Evolutionary conservation across 2,888 invertebrate species (phyloP).

Genomic region (Craniophora ligustri): DNA sequence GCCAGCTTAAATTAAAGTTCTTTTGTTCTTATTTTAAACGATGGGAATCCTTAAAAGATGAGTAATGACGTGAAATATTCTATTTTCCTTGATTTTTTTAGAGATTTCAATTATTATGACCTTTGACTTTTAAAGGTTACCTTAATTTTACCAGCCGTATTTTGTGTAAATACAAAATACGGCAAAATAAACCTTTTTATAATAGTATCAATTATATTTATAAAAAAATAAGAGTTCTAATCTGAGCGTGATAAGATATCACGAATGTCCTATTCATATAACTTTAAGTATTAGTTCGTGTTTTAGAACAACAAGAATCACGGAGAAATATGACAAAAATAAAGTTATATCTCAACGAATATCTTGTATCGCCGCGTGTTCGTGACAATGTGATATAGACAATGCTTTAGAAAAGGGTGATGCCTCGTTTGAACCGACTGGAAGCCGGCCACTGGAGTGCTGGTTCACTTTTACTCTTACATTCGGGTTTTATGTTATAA

Average conservation of each 20-base stretch:
- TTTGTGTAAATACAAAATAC: too few species aligned
- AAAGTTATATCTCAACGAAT: constrained; percentile 84
- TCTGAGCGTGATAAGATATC: too few species aligned
- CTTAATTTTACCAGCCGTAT: too few species aligned
- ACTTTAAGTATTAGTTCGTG: constrained; percentile 29
- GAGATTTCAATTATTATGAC: too few species aligned
- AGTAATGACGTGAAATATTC: too few species aligned
- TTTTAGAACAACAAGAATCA: constrained; percentile 60
- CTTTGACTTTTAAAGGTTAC: too few species aligned
- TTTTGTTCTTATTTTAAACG: neutral
- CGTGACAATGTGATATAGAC: constrained; percentile 87
- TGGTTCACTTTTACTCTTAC: constrained; percentile 28
- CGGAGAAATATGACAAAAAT: constrained; percentile 80
- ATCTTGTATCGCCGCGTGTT: constrained; percentile 85
- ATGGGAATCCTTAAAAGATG: too few species aligned
- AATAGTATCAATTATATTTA: too few species aligned
- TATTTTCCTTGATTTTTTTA: too few species aligned
- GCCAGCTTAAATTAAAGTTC: neutral
- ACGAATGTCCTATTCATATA: too few species aligned
- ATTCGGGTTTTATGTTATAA: constrained; percentile 29
- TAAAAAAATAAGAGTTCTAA: too few species aligned
- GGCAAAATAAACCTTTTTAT: too few species aligned
- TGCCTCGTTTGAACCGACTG: constrained; percentile 70
- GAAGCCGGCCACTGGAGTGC: constrained; percentile 46
- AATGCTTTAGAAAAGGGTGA: constrained; percentile 84